Evolutionary conservation across 2,113 vertebrate species (phyloP).

Genomic region (Trichomycterus rosablanca): DNA sequence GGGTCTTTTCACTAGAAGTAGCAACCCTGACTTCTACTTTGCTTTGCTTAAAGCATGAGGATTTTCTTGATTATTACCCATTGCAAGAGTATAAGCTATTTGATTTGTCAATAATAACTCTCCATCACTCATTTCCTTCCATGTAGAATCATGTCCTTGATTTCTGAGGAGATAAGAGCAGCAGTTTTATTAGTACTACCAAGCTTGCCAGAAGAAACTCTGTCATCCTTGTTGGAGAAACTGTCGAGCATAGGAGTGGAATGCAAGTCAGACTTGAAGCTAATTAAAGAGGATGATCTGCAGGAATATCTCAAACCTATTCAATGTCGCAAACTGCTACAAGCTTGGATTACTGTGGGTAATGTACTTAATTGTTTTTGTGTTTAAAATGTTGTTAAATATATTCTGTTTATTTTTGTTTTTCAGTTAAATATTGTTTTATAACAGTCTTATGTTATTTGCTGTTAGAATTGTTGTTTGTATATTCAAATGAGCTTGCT

Average conservation of each 20-base stretch:
- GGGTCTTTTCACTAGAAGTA: constrained; percentile 10
- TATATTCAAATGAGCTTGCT: neutral
- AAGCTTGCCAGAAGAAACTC: constrained; percentile 1
- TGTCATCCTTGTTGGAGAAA: constrained; percentile 3
- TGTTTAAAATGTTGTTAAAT: neutral
- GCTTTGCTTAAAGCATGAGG: constrained; percentile 17
- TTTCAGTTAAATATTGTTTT: neutral
- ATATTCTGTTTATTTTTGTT: neutral
- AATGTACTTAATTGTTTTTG: neutral
- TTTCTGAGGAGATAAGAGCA: constrained; percentile 11
- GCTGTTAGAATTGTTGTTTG: neutral
- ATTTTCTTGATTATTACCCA: constrained; percentile 39
- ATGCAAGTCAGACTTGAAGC: constrained; percentile 6
- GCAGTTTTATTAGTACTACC: constrained; percentile 5
- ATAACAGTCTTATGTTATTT: neutral
- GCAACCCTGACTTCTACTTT: neutral
- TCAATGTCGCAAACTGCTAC: constrained; percentile 5
- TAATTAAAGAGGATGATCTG: constrained; percentile 23
- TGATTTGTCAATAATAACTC: constrained; percentile 30
- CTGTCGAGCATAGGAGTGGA: neutral
- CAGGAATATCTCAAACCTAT: constrained; percentile 15
- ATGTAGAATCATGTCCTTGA: constrained; percentile 19
- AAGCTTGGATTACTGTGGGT: constrained; percentile 7
- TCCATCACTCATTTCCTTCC: constrained; percentile 35
- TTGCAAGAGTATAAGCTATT: constrained; percentile 15